These are phyloP conservation scores for Synergus itoensis DNA, from an alignment of 2,888 invertebrate species.

Conservation along the genomic window DNA sequence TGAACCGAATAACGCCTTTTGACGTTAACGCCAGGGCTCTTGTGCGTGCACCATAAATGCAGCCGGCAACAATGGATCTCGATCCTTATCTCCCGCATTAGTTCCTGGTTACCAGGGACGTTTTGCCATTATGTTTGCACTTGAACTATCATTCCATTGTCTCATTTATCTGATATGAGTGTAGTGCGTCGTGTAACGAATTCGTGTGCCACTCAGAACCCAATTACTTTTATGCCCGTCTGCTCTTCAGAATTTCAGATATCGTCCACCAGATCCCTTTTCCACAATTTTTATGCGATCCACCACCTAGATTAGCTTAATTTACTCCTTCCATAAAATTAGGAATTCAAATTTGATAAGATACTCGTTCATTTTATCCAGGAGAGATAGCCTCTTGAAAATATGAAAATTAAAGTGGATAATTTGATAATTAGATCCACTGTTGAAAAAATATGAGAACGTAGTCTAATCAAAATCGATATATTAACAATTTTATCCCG, in stretches of 20 bases:
- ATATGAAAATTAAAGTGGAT: not conserved
- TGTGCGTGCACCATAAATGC: conserved; percentile 63
- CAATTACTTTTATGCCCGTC: conserved; percentile 35
- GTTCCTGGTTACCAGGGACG: conserved; percentile 67
- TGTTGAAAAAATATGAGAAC: no score
- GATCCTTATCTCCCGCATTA: conserved; percentile 75
- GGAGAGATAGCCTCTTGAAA: not conserved
- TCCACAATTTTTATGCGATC: conserved; percentile 33
- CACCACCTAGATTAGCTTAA: conserved; percentile 19
- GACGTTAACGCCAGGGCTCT: conserved; percentile 73
- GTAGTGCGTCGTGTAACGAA: conserved; percentile 52
- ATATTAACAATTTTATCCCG: no score
- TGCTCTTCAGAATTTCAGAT: not conserved
- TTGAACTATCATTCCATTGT: conserved; percentile 66
- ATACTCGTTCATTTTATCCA: not conserved
- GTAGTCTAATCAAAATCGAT: no score
- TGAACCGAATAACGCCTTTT: conserved; percentile 71
- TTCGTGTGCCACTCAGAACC: conserved; percentile 48
- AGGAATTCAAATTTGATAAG: not conserved
- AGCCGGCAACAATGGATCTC: conserved; percentile 65
- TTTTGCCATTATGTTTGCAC: conserved; percentile 71
- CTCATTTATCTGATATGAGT: conserved; percentile 63
- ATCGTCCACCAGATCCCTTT: conserved; percentile 29
- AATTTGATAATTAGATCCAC: no score
- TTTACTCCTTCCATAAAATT: conserved; percentile 8